Conservation (phyloP, 2,113 vertebrate genomes). For the Neolamprologus longior region DNA sequence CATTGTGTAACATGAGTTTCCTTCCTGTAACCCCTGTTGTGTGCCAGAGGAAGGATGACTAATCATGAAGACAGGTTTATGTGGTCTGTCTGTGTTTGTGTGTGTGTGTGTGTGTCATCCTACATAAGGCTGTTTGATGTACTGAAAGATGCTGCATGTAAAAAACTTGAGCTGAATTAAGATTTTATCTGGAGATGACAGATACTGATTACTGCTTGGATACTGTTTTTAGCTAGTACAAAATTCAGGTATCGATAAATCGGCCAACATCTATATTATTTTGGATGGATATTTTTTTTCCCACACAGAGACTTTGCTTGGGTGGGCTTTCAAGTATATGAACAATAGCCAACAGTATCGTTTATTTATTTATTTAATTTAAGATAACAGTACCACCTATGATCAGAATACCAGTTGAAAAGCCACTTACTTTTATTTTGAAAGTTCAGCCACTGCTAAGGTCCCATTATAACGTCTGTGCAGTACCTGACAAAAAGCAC, state of each 20-base stretch:
- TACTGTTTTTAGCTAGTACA: background rate
- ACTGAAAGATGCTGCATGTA: background rate
- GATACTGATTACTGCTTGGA: background rate
- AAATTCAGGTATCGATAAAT: background rate
- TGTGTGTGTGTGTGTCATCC: background rate
- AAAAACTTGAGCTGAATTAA: background rate
- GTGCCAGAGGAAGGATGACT: constrained; percentile 23
- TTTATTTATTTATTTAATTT: background rate
- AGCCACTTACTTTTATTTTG: background rate
- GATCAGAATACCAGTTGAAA: background rate
- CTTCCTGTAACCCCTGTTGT: constrained; percentile 27
- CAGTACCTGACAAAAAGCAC: background rate
- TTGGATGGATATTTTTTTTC: background rate
- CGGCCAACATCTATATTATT: background rate
- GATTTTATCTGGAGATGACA: background rate
- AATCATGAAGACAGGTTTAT: background rate
- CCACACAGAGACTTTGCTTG: background rate
- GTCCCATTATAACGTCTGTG: background rate
- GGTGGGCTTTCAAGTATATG: background rate
- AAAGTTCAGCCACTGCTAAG: background rate
- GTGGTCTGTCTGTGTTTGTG: background rate
- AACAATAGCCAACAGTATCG: rapidly evolving
- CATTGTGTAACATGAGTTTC: background rate
- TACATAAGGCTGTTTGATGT: background rate
- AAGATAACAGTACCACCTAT: background rate